Conservation (phyloP, 2,113 vertebrate species). For the Empidonax alnorum region DNA sequence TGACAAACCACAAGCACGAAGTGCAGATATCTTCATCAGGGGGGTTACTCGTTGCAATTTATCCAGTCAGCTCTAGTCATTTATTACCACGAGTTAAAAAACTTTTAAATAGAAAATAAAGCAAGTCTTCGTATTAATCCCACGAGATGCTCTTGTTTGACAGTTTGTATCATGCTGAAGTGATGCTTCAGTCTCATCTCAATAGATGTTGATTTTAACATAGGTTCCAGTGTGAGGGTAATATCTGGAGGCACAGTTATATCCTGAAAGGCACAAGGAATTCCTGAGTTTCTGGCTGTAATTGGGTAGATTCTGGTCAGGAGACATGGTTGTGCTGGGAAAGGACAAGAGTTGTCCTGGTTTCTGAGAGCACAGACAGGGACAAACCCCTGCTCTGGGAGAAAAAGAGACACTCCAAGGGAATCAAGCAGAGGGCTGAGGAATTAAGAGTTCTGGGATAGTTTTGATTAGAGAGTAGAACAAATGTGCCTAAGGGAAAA, state of each 20-base stretch:
- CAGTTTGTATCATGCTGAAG: neutral
- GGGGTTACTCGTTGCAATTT: neutral
- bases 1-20: neutral
- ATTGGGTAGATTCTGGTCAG: neutral
- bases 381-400: neutral
- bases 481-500: neutral
- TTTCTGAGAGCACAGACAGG: neutral
- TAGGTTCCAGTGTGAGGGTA: neutral
- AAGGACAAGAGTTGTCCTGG: neutral
- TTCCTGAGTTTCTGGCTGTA: neutral
- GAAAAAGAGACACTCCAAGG: neutral
- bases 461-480: neutral
- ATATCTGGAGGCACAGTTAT: neutral
- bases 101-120: neutral
- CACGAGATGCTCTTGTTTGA: neutral
- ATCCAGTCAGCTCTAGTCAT: neutral
- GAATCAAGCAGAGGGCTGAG: neutral
- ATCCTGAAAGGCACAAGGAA: neutral
- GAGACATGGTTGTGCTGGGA: neutral
- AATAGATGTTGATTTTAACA: neutral
- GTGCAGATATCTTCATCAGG: neutral
- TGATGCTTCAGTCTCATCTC: neutral
- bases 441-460: neutral
- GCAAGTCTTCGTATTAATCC: neutral
- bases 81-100: neutral